These are phyloP conservation scores for Phalacrocorax carbo DNA, from an alignment of 2,113 vertebrate species.

Conservation along the genomic window DNA sequence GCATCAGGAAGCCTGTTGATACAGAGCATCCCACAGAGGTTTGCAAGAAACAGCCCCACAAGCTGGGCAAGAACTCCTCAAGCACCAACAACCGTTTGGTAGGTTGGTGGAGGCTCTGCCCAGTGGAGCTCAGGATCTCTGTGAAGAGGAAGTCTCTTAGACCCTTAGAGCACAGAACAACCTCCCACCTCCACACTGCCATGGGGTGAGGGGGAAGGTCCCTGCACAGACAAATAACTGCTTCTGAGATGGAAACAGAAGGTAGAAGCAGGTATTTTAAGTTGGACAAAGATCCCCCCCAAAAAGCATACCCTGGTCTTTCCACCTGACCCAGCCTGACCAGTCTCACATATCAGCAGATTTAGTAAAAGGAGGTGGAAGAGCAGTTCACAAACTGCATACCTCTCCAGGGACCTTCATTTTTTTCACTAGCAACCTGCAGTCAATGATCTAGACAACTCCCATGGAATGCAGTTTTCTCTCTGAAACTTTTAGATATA, in stretches of 20 bases:
- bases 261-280: neutral
- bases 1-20: neutral
- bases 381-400: neutral
- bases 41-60: neutral
- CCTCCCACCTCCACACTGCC: neutral
- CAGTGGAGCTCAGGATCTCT: fast-evolving
- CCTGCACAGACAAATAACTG: neutral
- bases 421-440: neutral
- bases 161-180: neutral
- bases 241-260: neutral
- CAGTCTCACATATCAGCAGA: neutral
- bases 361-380: neutral
- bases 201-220: neutral
- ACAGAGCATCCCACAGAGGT: neutral
- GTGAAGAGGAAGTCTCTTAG: neutral
- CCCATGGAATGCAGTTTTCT: fast-evolving
- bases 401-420: neutral
- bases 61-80: neutral
- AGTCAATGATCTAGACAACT: neutral
- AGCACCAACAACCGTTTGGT: fast-evolving
- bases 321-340: neutral
- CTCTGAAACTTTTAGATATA: neutral
- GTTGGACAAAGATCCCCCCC: neutral
- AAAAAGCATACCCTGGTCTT: neutral
- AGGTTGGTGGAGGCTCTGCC: neutral